These are phyloP conservation scores for Pseudanteris insignis DNA, from an alignment of 2,888 invertebrate genomes.

Conservation along the genomic window DNA sequence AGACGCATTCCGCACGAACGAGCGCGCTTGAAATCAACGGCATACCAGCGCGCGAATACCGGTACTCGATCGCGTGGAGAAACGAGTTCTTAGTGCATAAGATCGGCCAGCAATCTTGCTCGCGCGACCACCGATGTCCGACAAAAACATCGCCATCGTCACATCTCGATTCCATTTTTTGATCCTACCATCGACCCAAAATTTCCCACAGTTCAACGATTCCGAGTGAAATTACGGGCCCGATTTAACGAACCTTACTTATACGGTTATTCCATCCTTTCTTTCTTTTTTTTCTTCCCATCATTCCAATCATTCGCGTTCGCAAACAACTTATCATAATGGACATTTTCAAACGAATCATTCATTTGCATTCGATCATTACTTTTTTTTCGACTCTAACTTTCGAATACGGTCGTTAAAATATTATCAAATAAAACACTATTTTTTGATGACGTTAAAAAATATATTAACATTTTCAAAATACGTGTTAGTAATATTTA, in stretches of 20 bases:
- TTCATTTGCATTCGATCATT: too few relatives aligned
- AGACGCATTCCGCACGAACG: constrained; percentile 44
- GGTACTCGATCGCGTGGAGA: constrained; percentile 49
- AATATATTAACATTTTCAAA: too few relatives aligned
- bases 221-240: constrained; percentile 2
- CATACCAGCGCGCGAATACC: constrained; percentile 44
- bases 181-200: constrained; percentile 8
- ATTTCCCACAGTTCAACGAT: constrained; percentile 24
- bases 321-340: too few relatives aligned
- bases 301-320: too few relatives aligned
- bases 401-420: too few relatives aligned
- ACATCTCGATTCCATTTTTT: constrained; percentile 24
- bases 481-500: too few relatives aligned
- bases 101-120: constrained; percentile 48
- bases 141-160: constrained; percentile 21
- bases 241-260: neutral
- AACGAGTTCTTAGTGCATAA: constrained; percentile 52
- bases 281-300: too few relatives aligned
- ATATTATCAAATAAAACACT: too few relatives aligned
- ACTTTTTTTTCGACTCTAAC: too few relatives aligned
- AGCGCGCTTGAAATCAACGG: constrained; percentile 35
- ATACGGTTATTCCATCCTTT: constrained; percentile 7
- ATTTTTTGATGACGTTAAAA: too few relatives aligned
- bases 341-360: too few relatives aligned
- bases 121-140: constrained; percentile 12